These are phyloP conservation scores for Calyptomena viridis DNA, from an alignment of 2,113 vertebrate species.

Conservation along the genomic window DNA sequence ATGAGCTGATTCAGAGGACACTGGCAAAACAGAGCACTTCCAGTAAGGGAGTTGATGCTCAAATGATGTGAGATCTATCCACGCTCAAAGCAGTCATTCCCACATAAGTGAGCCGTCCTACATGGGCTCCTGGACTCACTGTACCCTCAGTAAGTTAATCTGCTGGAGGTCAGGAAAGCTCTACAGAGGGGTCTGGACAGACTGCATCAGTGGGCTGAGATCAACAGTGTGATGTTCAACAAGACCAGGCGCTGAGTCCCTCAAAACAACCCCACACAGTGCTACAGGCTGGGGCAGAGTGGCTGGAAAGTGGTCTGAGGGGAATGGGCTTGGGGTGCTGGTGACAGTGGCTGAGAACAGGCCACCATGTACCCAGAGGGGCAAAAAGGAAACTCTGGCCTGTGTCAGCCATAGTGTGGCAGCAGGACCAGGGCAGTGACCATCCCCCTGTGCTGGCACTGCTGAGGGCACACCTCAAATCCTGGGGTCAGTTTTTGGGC, in stretches of 20 bases:
- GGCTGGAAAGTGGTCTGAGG: not conserved
- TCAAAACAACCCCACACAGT: not conserved
- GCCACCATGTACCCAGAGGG: not conserved
- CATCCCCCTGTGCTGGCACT: not conserved
- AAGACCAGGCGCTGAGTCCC: not conserved
- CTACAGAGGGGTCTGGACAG: not conserved
- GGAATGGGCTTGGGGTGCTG: not conserved
- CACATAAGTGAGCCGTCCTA: not conserved
- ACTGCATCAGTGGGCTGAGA: not conserved
- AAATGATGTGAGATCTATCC: not conserved
- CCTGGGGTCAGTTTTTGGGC: not conserved
- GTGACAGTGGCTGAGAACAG: not conserved
- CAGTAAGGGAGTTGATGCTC: not conserved
- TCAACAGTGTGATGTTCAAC: not conserved
- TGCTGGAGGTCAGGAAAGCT: not conserved
- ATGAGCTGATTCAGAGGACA: not conserved
- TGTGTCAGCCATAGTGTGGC: not conserved
- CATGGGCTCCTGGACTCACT: not conserved
- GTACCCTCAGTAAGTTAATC: not conserved
- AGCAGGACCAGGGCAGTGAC: not conserved
- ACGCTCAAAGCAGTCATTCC: not conserved
- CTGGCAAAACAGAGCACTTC: not conserved
- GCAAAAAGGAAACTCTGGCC: not conserved
- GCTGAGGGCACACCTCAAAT: fast-evolving
- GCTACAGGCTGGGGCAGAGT: not conserved